Evolutionary conservation across 2,113 vertebrate genomes (phyloP).

Genomic region (Cyrtonyx montezumae): DNA sequence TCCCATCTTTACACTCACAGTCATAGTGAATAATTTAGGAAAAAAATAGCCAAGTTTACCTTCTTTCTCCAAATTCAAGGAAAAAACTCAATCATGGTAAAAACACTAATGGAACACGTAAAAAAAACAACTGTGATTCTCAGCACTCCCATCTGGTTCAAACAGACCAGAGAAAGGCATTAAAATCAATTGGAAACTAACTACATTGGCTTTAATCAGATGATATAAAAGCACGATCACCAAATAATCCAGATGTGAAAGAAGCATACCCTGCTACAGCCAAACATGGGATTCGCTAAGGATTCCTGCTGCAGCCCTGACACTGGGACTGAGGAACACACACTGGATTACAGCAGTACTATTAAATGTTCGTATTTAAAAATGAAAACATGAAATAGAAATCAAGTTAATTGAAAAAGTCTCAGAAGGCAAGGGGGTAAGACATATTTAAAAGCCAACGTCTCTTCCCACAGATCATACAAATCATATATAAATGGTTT

Average conservation of each 20-base stretch:
- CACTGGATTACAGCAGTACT: rapidly evolving
- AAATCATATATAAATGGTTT: rapidly evolving
- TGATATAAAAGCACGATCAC: rapidly evolving
- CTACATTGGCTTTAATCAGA: rapidly evolving
- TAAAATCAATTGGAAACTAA: not conserved
- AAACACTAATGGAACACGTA: not conserved
- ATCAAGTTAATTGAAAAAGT: not conserved
- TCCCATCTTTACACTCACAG: not conserved
- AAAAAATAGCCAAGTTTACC: not conserved
- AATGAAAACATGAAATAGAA: not conserved
- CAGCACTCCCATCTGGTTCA: not conserved
- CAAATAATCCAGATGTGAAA: not conserved
- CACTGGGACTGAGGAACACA: not conserved
- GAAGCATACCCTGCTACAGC: not conserved
- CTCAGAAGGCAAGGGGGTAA: not conserved
- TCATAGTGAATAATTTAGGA: not conserved
- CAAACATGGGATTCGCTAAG: rapidly evolving
- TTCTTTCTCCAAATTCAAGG: not conserved
- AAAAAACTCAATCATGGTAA: not conserved
- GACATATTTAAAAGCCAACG: not conserved
- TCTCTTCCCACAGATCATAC: too few species aligned
- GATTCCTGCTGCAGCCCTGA: not conserved
- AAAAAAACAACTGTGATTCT: not conserved
- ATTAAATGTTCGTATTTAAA: not conserved
- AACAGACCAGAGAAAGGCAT: rapidly evolving